These are phyloP conservation scores for Eilema caniola DNA, from an alignment of 2,888 invertebrate genomes.

Conservation along the genomic window DNA sequence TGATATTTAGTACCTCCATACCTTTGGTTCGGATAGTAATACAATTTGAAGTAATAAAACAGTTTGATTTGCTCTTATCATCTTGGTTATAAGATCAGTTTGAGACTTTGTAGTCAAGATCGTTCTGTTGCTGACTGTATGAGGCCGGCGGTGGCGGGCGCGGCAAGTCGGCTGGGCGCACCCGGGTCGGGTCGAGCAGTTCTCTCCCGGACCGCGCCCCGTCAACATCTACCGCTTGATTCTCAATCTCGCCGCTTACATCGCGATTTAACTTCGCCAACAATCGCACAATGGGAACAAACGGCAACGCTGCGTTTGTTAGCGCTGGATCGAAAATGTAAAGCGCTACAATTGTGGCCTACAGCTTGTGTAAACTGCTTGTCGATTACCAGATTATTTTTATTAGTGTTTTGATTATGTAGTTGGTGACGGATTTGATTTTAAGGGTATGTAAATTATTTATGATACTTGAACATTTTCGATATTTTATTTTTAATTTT, in stretches of 20 bases:
- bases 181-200: constrained; percentile 59
- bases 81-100: too few species aligned
- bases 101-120: too few species aligned
- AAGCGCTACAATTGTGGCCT: constrained; percentile 58
- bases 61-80: too few species aligned
- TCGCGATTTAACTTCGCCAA: constrained; percentile 60
- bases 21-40: too few species aligned
- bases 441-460: constrained; percentile 38
- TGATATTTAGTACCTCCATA: too few species aligned
- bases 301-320: constrained; percentile 61
- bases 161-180: constrained; percentile 49
- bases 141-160: constrained; percentile 49
- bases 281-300: constrained; percentile 65
- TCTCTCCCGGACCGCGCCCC: constrained; percentile 64
- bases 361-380: constrained; percentile 34
- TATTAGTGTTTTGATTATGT: constrained; percentile 35
- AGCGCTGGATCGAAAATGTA: constrained; percentile 64
- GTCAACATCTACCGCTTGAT: constrained; percentile 33
- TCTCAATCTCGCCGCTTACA: constrained; percentile 30
- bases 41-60: too few species aligned
- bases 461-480: background rate
- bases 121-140: too few species aligned
- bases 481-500: constrained; percentile 8
- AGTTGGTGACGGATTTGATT: constrained; percentile 29
- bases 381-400: constrained; percentile 25